These are phyloP conservation scores for Dicerorhinus sumatrensis DNA, from an alignment of 2,113 vertebrate species.

Conservation along the genomic window DNA sequence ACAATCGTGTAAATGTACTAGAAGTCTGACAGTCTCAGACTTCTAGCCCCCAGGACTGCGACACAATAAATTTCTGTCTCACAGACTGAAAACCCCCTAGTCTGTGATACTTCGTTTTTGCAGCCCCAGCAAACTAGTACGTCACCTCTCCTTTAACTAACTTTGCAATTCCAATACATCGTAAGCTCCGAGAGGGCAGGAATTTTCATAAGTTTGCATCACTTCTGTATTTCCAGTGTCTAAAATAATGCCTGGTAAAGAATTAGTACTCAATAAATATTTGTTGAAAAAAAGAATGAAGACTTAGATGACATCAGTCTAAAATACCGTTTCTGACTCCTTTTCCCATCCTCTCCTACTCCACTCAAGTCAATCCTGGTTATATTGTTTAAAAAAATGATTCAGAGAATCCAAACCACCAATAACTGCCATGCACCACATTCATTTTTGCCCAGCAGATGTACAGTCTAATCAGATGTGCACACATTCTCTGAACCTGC, in stretches of 20 bases:
- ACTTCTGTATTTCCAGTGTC: background rate
- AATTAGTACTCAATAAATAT: background rate
- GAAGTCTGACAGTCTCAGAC: background rate
- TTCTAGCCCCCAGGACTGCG: background rate
- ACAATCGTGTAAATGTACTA: conserved; percentile 70
- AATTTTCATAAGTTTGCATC: background rate
- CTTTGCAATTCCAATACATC: background rate
- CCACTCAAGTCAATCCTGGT: background rate
- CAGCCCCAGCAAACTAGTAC: background rate
- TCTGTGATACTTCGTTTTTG: background rate
- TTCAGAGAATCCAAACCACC: background rate
- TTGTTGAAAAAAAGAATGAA: background rate
- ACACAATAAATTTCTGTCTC: background rate
- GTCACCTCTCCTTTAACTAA: background rate
- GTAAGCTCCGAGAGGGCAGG: background rate
- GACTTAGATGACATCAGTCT: background rate
- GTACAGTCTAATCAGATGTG: background rate
- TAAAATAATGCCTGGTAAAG: background rate
- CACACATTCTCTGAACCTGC: background rate
- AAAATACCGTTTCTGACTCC: background rate
- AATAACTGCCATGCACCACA: background rate
- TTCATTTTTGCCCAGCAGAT: background rate
- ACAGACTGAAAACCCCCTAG: background rate
- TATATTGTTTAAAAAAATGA: background rate
- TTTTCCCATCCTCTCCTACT: background rate